Base-by-base conservation (phyloP, 2,797 vertebrate species). In the Synanceia verrucosa region DNA sequence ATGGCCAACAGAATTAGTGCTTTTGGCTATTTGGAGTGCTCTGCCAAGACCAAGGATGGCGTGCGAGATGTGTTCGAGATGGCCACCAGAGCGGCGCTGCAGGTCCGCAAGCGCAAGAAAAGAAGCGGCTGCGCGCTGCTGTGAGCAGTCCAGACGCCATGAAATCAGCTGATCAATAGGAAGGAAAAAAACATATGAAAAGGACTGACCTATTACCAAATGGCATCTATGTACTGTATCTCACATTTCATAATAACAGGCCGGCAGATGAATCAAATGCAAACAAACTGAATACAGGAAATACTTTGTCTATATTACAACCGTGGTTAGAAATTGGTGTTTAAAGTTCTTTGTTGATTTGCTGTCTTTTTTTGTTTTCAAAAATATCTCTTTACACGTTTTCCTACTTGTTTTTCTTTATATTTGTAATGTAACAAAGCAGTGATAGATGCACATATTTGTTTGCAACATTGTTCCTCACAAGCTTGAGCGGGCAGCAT, bases 1-100 rank as follows among this genome's bases (percentile, higher is more conserved):
- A 98, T 99, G 98, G 95, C 96, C 2, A 94, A 95, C 84, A 93
- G 96, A 64, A 98, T 99, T 90, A 94, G 92, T 0, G 98, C 97
- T 79, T 99, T 98, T 3, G 97, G 97, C 64, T 99, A 97, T 90
- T 90, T 99, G 2, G 98, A 99, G 89, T 99, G 98, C 86, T 99
- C 98, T 0, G 98, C 98, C 90, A 99, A 99, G 92, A 99, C 97
- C 10, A 99, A 99, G 91, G 98, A 99, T 0, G 97, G 97, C 0
- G 97, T 99, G 80, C 94, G 97, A 87, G 97, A 99, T 69, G 97
- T 99, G 46, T 99, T 99, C 0, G 97, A 99, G 94, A 96, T 99
- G 97, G 97, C 98, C 86, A 99, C 98, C 0, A 93, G 97, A 1
- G 97, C 97, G 0, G 98, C 97, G 1, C 93, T 99, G 87, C 97